Conservation (phyloP, 2,888 invertebrate genomes). For the Tenthredo notha region DNA sequence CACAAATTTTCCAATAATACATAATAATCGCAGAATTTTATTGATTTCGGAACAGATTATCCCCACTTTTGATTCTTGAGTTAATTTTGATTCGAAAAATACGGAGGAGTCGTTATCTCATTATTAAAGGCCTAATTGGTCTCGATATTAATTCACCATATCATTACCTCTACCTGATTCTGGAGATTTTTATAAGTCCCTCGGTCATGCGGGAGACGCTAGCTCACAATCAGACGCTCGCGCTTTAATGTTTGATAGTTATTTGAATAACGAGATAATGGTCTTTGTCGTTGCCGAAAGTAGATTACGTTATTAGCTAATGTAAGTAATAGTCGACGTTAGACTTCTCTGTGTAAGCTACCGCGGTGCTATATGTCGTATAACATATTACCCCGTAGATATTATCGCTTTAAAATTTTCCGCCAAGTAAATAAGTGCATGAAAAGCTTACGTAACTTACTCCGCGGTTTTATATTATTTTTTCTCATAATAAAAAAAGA, state of each 20-base stretch:
- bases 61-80: background rate
- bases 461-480: background rate
- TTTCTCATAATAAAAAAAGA: background rate
- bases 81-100: background rate
- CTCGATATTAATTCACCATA: constrained; percentile 6
- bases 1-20: background rate
- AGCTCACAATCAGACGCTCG: constrained; percentile 9
- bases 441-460: background rate
- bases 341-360: background rate
- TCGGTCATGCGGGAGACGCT: background rate
- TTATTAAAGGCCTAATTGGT: background rate
- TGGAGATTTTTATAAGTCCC: constrained; percentile 2
- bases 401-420: constrained; percentile 12
- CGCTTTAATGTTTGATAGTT: constrained; percentile 53
- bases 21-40: background rate
- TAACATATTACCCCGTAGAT: background rate
- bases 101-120: background rate
- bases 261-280: constrained; percentile 72
- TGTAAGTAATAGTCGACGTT: constrained; percentile 9
- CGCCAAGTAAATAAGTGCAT: constrained; percentile 14
- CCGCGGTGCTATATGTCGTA: background rate
- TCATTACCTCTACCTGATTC: constrained; percentile 1
- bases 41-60: background rate
- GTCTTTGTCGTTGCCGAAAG: constrained; percentile 68
- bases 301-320: constrained; percentile 44